Base-by-base conservation (phyloP, 2,797 vertebrate genomes). In the Tokudaia muenninki region DNA sequence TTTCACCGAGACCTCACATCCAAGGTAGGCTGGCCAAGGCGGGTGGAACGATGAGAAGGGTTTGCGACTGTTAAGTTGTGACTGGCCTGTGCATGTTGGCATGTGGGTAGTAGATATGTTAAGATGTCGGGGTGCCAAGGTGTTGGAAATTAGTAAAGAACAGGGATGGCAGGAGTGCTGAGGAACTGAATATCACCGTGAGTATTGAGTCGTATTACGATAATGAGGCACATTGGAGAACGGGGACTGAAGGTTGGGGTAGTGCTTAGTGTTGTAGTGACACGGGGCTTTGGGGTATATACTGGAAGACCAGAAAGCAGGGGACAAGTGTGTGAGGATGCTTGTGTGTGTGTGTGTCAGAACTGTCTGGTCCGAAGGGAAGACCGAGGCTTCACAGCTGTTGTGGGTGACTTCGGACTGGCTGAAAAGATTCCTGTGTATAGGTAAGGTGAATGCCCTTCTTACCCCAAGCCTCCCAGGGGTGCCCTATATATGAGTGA, bases 1-100 rank as follows among this genome's bases (percentile, higher is more conserved):
- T 99, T 99, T 98, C 99, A 99, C 98, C 98, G 99, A 0, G 99
- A 99, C 98, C 99, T 99, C 98, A 99, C 99, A 75, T 99, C 99
- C 97, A 99, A 99, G 99, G 99, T 99, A 98, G 0, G 0, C 63
- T 72, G 82, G 78, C 57, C 63, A 3, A 61, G 93, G 47, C 50
- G 63, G 92, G 31, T 55, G 34, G 37, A 50, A 16, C 57, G 61
- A 37, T 47, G 74, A 92, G 37, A 37, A 75, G 78, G 34, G 34
- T 63, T 74, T 87, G 94, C 77, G 61, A 61, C 50, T 44, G 1
- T 78, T 74, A 52, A 11, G 37, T 57, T 72, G n/a, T 91, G 81
- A 75, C 29, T 63, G 41, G n/a, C 26, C 67, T 26, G 0, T 81
- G 61, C 47, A 3, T 79, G 37, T 67, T 91, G 63, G 47, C 61